Evolutionary conservation across 2,797 vertebrate genomes (phyloP).

Genomic region (Harpagifer antarcticus): DNA sequence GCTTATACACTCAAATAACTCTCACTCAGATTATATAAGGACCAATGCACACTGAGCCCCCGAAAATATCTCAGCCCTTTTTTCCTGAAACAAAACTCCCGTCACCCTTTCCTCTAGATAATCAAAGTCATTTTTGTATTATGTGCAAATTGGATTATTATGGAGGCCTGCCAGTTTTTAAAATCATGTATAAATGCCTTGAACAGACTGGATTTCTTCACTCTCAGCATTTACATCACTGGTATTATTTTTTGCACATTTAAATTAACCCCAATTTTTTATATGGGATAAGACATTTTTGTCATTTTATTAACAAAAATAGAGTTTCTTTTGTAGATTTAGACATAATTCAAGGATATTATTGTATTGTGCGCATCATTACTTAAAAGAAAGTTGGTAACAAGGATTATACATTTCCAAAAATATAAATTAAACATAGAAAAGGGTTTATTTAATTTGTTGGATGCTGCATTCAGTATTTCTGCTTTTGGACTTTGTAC

Average conservation of each 20-base stretch:
- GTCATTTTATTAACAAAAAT: neutral
- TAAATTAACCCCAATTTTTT: neutral
- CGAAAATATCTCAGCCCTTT: slow-evolving; percentile 33
- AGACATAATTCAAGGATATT: neutral
- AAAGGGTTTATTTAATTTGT: slow-evolving; percentile 3
- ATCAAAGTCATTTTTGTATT: slow-evolving; percentile 36
- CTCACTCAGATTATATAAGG: slow-evolving; percentile 48
- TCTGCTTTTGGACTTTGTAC: slow-evolving; percentile 25
- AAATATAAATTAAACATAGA: slow-evolving; percentile 10
- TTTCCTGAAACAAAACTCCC: slow-evolving; percentile 22
- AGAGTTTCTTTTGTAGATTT: neutral
- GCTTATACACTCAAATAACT: slow-evolving; percentile 41
- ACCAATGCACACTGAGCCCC: slow-evolving; percentile 43
- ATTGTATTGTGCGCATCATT: neutral
- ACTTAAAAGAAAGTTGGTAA: neutral
- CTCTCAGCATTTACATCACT: neutral
- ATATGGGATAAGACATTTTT: slow-evolving; percentile 2
- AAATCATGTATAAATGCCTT: slow-evolving; percentile 27
- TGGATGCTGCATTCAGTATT: slow-evolving; percentile 13
- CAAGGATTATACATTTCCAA: neutral
- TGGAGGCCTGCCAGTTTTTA: slow-evolving; percentile 30
- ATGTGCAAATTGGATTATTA: slow-evolving; percentile 38
- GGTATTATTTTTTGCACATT: neutral
- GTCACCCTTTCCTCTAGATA: slow-evolving; percentile 34
- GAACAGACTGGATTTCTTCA: slow-evolving; percentile 4